Evolutionary conservation across 2,113 vertebrate genomes (phyloP).

Genomic region (Rissa tridactyla): DNA sequence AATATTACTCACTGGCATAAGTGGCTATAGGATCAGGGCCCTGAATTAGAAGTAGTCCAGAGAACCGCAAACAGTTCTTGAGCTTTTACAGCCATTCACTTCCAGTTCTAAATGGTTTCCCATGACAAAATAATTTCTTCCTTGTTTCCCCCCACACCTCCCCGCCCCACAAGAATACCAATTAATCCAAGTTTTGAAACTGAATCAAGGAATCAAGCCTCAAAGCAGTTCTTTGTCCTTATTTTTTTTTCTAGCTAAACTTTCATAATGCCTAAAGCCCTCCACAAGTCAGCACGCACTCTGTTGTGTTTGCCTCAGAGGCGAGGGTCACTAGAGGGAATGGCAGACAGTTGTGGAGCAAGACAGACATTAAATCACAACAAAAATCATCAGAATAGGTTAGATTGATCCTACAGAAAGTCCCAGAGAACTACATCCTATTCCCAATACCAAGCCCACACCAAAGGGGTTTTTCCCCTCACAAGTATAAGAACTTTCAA

Average conservation of each 20-base stretch:
- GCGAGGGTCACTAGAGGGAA: neutral
- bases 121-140: neutral
- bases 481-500: neutral
- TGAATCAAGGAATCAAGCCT: neutral
- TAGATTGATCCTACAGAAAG: neutral
- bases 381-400: neutral
- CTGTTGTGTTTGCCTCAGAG: neutral
- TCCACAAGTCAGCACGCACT: neutral
- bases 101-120: neutral
- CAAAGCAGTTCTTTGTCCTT: neutral
- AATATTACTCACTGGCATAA: neutral
- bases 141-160: neutral
- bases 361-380: neutral
- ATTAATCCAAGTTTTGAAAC: neutral
- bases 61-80: neutral
- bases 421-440: neutral
- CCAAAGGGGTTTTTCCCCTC: neutral
- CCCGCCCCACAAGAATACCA: neutral
- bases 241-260: neutral
- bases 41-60: neutral
- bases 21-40: neutral
- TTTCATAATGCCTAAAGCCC: neutral
- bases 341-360: neutral
- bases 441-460: neutral
- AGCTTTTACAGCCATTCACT: neutral